These are phyloP conservation scores for Eudasyphora cyanicolor DNA, from an alignment of 2,888 invertebrate species.

Conservation along the genomic window DNA sequence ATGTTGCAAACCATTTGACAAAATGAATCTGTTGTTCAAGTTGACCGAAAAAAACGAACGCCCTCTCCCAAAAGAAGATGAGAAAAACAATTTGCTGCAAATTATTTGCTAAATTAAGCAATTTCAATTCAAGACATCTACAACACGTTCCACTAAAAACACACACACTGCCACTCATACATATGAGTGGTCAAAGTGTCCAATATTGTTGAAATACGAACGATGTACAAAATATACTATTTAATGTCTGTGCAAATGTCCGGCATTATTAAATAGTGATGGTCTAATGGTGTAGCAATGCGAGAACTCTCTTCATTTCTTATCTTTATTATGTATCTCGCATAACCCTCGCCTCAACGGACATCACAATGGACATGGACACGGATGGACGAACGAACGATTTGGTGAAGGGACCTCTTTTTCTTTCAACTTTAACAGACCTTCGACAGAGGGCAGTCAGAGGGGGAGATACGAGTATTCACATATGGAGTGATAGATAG, in stretches of 20 bases:
- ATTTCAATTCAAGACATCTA: conserved; percentile 72
- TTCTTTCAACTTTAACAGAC: not conserved
- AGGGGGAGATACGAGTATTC: too few relatives aligned
- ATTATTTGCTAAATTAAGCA: conserved; percentile 75
- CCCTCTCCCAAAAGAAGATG: not conserved
- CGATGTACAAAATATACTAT: not conserved
- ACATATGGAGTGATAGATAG: too few relatives aligned
- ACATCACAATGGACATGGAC: not conserved
- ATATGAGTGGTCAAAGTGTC: not conserved
- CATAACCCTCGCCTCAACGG: not conserved
- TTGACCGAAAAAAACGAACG: not conserved
- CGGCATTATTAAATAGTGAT: conserved; percentile 15
- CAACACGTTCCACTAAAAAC: conserved; percentile 2
- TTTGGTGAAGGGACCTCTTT: not conserved
- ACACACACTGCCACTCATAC: not conserved
- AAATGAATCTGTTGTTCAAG: not conserved
- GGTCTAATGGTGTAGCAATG: not conserved
- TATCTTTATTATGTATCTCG: conserved; percentile 23
- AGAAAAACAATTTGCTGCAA: conserved; percentile 59
- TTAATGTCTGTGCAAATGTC: conserved; percentile 13
- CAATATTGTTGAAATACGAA: too few relatives aligned
- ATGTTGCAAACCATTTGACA: too few relatives aligned
- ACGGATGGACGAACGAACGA: not conserved
- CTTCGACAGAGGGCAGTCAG: not conserved
- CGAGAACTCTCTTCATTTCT: not conserved